Evolutionary conservation across 2,797 vertebrate species (phyloP), one percentile per base, ranked within the genome.

Genomic region (Schizothorax lantsangensis): DNA sequence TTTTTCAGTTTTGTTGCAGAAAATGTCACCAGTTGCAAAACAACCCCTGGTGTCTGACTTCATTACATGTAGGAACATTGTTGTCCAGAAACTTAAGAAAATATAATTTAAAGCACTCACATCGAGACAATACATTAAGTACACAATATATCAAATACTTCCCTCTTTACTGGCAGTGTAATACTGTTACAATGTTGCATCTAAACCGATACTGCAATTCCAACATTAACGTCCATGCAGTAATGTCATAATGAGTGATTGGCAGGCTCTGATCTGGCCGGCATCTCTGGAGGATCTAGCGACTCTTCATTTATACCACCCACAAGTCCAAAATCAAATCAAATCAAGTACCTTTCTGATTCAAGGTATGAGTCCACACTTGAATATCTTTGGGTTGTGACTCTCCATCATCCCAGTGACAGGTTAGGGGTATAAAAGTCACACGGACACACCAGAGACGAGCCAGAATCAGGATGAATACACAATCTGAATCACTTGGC

Each of bases 81-180:
- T 97, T 96, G 93, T 95, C 94, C 95, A 96, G 95, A 96, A 97
- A 98, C 95, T 96, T 98, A 98, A 91, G 97, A 99, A 99, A 99
- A 98, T 98, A 99, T 98, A 98, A 97, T 99, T 98, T 98, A 98
- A 98, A 97, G 97, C 97, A 97, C 96, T 97, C 97, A 95, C 96
- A 97, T 95, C 97, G 95, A 98, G 95, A 97, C 96, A 95, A 96
- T 97, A 99, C 97, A 98, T 97, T 98, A 97, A 98, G 97, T 97
- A 96, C 96, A 97, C 95, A 93, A 96, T 97, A 96, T 97, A 96
- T 97, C 96, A 97, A 97, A 97, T 95, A 96, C 93, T 95, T 96
- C 95, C 96, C 95, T 96, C 96, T 94, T 95, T 94, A 96, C 95
- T 96, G 96, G 96, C 96, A 96, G 96, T 96, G 96, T 95, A 97